Evolutionary conservation across 1,140 invertebrate species (phyloP), one percentile per base, ranked within the genome.

Genomic region (Drosophila sulfurigaster): DNA sequence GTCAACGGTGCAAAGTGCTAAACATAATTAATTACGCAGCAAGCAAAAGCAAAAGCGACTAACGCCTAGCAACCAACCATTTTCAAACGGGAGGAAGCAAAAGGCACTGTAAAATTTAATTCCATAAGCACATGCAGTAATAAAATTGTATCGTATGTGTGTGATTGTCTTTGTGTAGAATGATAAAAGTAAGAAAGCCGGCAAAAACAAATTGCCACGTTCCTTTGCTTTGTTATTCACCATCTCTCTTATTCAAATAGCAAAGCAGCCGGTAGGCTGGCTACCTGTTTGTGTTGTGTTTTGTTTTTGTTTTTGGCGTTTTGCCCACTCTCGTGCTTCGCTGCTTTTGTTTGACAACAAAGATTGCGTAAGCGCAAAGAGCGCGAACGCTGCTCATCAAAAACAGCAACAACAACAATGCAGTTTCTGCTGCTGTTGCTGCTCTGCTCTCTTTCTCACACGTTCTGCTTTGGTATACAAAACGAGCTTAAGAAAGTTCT

Each of bases 331-430:
- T 38, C 35, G 7, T 38, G 48, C 20, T 51, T 58, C 41, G 62
- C 49, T 51, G 64, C 70, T 68, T 80, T 85, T 88, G 83, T 88
- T 88, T 88, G 51, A 88, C 71, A 88, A 88, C 83, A 88, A 88
- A 89, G 78, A 72, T 88, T 89, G 72, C 85, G 83, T 89, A 78
- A 88, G 78, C 74, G 41, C n/a, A 30, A 35, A 62, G 35, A 62
- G 35, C 46, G 20, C 32, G 32, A 58, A 38, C 8, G 11, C 20
- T 45, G 11, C 32, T 52, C 20, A 32, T 52, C 48, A 62, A 52
- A 30, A 67, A 28, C 32, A 30, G 45, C 48, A 58, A 5, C 46
- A 35, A 43, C 20, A 25, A 25, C 20, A 25, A 3, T 25, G 20
- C 20, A 25, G 20, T n/a, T n/a, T n/a, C n/a, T n/a, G n/a, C 3